Base-by-base conservation (phyloP, 2,888 invertebrate genomes). In the Hemithea aestivaria region DNA sequence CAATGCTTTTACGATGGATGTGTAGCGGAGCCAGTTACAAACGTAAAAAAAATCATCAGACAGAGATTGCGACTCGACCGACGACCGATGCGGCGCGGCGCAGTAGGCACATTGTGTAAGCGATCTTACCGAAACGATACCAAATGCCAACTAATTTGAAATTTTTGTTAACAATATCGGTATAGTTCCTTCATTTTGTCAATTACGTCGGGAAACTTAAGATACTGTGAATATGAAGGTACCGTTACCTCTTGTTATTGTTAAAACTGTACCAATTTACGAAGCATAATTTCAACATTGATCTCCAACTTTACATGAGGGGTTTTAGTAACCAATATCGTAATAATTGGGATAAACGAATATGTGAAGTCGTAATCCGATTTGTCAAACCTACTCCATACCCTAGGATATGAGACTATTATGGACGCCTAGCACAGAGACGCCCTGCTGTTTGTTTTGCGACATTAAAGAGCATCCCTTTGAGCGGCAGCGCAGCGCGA, bases 391-490 rank as follows among this genome's bases (percentile, higher is more conserved):
- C 40, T 52, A 48, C 29, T 48, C 45, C 48, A 40, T 39, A 40
- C 27, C 36, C 27, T 37, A 51, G 46, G 33, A 45, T 48, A 34
- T 26, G 29, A 9, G 35, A 35, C 28, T 35, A 49, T 32, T 54
- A 45, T 45, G 33, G 36, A 27, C 33, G 24, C 26, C 27, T 20
- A 21, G 10, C 40, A 51, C 40, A 45, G 45, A 56, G 66, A 53
- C 58, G 66, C 56, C 85, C 85, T 57, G 82, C 80, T 80, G 82
- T 73, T 81, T 81, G 76, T 81, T 80, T 76, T 71, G 66, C 59
- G 53, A 69, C 58, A 66, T 60, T 60, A 56, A 64, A 66, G 58
- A 61, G 60, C 58, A 53, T 59, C 54, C 53, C 68, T 72, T 80
- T 74, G 63, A 58, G 53, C 64, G 47, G 44, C 72, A 73, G 60